Percentiles rank a stretch among this genome's conserved stretches.
Evolutionary conservation across 1,140 invertebrate species (phyloP).

Genomic region (Panonychus citri): DNA sequence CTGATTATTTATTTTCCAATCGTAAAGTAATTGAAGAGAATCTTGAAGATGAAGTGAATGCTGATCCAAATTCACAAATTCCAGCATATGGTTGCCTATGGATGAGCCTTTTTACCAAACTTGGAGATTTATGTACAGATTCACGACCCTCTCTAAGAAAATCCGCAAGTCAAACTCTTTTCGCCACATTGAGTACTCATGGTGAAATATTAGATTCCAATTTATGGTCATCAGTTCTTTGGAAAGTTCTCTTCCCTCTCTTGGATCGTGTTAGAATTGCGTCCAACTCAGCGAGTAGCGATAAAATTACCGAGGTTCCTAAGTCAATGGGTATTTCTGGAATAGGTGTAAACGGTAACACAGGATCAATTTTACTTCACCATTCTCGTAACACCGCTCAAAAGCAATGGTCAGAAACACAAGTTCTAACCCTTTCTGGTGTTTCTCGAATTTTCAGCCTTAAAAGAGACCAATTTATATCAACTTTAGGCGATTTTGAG

Average conservation of each 20-base stretch:
- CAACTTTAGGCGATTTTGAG: conserved; percentile 65
- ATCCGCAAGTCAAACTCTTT: conserved; percentile 91
- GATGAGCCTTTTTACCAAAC: conserved; percentile 74
- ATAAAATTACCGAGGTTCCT: conserved; percentile 56
- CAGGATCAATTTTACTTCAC: conserved; percentile 65
- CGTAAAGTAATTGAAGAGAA: conserved; percentile 54
- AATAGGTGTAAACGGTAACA: neutral
- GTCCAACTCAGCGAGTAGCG: conserved; percentile 72
- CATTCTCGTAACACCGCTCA: conserved; percentile 95
- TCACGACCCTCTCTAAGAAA: conserved; percentile 79
- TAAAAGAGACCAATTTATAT: conserved; percentile 49
- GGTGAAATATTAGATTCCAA: conserved; percentile 57
- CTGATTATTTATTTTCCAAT: conserved; percentile 88
- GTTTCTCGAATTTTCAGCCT: conserved; percentile 63
- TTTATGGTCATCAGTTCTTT: conserved; percentile 70
- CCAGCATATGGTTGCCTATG: conserved; percentile 75
- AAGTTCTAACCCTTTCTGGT: conserved; percentile 49
- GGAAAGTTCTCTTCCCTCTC: conserved; percentile 76
- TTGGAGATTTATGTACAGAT: conserved; percentile 77
- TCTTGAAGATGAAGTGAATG: conserved; percentile 1
- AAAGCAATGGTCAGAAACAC: conserved; percentile 98
- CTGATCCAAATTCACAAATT: conserved; percentile 15
- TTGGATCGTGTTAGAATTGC: conserved; percentile 71
- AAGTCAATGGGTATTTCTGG: neutral
- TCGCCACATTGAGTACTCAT: conserved; percentile 89